These are phyloP conservation scores for Selene dorsalis DNA, from an alignment of 2,797 vertebrate genomes.

Conservation along the genomic window DNA sequence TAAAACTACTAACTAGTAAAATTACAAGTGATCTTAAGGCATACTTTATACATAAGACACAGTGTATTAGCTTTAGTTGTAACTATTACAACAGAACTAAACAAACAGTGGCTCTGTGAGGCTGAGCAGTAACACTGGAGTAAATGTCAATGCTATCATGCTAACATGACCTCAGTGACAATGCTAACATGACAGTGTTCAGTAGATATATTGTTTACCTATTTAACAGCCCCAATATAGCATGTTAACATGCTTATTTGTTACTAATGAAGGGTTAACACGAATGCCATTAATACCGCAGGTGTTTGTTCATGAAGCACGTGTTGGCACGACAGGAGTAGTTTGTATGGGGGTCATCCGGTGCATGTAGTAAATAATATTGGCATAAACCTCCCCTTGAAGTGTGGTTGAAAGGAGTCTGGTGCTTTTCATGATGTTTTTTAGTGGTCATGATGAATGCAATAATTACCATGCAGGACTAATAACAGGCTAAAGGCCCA, in stretches of 20 bases:
- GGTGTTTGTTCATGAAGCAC: not conserved
- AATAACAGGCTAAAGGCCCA: conserved; percentile 67
- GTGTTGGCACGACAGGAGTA: conserved; percentile 3
- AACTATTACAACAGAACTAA: not conserved
- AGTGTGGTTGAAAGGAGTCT: conserved; percentile 48
- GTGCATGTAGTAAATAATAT: conserved; percentile 34
- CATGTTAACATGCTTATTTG: not conserved
- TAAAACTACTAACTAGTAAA: not conserved
- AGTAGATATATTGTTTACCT: not conserved
- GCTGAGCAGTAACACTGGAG: not conserved
- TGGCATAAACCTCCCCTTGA: conserved; percentile 51
- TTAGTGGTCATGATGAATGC: conserved; percentile 62
- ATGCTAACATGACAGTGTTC: not conserved
- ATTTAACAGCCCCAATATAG: too few species aligned
- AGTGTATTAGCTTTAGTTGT: not conserved
- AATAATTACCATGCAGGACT: conserved; percentile 64
- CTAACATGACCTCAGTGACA: not conserved
- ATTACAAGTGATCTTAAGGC: not conserved
- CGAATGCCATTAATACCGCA: not conserved
- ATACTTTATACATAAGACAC: not conserved
- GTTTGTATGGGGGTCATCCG: conserved; percentile 51
- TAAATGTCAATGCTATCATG: not conserved
- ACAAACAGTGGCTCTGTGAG: not conserved
- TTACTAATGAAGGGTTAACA: not conserved
- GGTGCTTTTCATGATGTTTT: conserved; percentile 48